Base-by-base conservation (phyloP, 2,113 vertebrate species). In the Saguinus midas region DNA sequence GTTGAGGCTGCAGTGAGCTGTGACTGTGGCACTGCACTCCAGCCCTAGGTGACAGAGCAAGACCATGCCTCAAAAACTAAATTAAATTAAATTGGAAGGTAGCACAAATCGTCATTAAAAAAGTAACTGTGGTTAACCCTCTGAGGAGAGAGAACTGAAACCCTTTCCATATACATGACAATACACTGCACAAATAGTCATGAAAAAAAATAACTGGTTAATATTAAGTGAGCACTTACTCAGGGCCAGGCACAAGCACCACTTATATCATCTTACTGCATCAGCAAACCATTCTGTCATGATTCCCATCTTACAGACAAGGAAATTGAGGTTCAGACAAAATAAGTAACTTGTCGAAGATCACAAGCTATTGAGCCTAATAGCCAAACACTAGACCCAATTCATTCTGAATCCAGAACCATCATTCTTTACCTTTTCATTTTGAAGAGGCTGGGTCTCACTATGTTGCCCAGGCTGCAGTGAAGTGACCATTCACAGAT, bases 191-290 rank as follows among this genome's bases (percentile, higher is more conserved):
- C 3, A 29, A 25, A 45, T 8, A 6, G 11, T 5, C 8, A n/a
- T 6, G 8, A 6, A 7, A 14, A 40, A 75, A 55, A 52, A 18
- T 0, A 4, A 61, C 0, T 40, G 20, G 29, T 64, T n/a, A 27
- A 68, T 40, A 16, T 7, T 35, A 32, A 40, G 3, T 64, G 14
- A 68, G 8, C 37, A 9, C 16, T 14, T 55, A 29, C 23, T 40
- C 25, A 29, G 50, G 5, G 50, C 64, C 58, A 66, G 29, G 52
- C 16, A 43, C 14, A 43, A 81, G 11, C 21, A 55, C 5, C 43
- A 27, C 2, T 9, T 3, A 0, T 16, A 27, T 17, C 21, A 18
- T 23, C 25, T 14, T 20, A 29, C 8, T 7, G 1, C 40, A 43
- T 18, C 45, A 23, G 3, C 12, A 35, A 82, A 8, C 9, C 45